Conservation (phyloP, 92 coral and sea anemone species). For the Phenganax subtilis region DNA sequence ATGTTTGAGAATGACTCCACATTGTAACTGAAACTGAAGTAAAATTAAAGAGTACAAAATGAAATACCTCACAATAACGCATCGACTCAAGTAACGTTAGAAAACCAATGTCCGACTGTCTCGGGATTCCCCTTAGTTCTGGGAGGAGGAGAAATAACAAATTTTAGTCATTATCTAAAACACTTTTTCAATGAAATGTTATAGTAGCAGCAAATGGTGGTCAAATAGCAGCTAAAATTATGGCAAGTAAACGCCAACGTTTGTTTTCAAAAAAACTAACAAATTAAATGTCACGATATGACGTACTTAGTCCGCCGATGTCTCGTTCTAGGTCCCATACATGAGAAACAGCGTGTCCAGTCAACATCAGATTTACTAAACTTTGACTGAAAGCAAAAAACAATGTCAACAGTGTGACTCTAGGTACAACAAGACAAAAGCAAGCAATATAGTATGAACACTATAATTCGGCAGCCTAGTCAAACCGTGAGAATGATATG, state of each 20-base stretch:
- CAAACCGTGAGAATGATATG: no score
- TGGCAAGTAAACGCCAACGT: no score
- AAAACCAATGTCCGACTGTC: conserved; percentile 84
- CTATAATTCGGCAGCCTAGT: neutral
- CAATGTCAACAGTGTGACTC: neutral
- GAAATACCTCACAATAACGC: conserved; percentile 91
- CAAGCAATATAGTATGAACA: neutral
- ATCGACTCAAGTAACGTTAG: conserved; percentile 94
- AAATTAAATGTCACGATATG: neutral
- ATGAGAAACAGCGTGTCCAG: conserved; percentile 92
- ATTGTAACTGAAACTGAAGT: no score
- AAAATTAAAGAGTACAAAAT: neutral
- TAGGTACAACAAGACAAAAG: neutral
- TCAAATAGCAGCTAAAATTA: no score
- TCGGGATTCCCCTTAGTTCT: conserved; percentile 85
- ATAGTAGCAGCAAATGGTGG: no score
- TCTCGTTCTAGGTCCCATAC: conserved; percentile 85
- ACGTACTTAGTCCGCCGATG: conserved; percentile 76
- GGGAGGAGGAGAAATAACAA: conserved; percentile 6
- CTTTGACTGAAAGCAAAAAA: conserved; percentile 66
- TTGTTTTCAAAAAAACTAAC: no score
- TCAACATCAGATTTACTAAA: conserved; percentile 79
- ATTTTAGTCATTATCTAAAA: no score
- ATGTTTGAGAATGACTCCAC: neutral
- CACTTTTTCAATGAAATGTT: no score